phyloP scores from a whole-genome alignment of 2,888 invertebrate species.

The Agonopterix alstromeriana region DNA sequence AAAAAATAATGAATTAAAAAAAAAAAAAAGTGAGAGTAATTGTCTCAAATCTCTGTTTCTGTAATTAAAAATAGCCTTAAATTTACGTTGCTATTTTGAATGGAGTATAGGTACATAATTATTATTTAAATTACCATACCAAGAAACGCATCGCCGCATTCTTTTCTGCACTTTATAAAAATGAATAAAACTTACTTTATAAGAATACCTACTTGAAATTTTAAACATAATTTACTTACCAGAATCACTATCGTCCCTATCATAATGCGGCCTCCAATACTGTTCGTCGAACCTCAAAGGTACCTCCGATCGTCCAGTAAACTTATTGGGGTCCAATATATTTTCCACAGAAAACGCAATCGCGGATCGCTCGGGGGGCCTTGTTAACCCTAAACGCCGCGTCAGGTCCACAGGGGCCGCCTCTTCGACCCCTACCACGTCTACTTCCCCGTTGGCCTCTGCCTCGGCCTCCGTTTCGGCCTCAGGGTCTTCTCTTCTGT shows the following conservation, averaged over 20 bases:
- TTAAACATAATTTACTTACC: conserved; percentile 39
- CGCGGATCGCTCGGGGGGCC: conserved; percentile 71
- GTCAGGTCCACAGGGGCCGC: conserved; percentile 67
- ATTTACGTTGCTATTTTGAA: too few species aligned
- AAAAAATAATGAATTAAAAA: too few species aligned
- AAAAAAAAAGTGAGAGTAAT: too few species aligned
- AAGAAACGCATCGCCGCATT: too few species aligned
- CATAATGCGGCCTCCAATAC: conserved; percentile 74
- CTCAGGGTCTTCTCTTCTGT: conserved; percentile 37
- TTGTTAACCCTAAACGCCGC: conserved; percentile 74
- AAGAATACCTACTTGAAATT: too few species aligned
- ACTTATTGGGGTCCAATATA: conserved; percentile 93
- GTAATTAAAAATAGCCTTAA: too few species aligned
- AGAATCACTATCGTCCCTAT: conserved; percentile 77
- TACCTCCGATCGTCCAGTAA: conserved; percentile 82
- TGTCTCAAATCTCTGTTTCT: too few species aligned
- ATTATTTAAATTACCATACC: too few species aligned
- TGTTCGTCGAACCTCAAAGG: conserved; percentile 76
- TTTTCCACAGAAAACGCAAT: conserved; percentile 94
- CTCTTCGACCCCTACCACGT: conserved; percentile 69
- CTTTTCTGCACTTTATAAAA: too few species aligned
- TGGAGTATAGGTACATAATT: too few species aligned
- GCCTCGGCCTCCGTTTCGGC: conserved; percentile 43
- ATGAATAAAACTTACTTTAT: too few species aligned
- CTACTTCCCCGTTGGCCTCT: conserved; percentile 56